Evolutionary conservation across 2,113 vertebrate genomes (phyloP), one percentile per base, ranked within the genome.

Genomic region (Engraulis encrasicolus): DNA sequence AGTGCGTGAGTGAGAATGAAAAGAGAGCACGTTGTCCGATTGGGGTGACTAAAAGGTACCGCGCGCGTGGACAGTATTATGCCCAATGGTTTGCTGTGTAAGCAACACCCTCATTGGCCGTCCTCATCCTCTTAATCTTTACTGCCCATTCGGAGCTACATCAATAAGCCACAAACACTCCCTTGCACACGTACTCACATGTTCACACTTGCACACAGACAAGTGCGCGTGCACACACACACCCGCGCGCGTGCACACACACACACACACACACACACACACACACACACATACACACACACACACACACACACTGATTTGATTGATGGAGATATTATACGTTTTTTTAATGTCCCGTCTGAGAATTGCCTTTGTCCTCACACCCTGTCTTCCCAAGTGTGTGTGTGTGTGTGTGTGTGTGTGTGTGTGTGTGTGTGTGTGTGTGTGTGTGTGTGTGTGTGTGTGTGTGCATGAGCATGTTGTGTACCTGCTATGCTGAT

Each of bases 91-190:
- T n/a, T 89, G 94, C 96, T 96, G 92, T 96, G 96, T 96, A 96
- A 97, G 96, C 95, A 74, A 96, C 95, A 91, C 92, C 88, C 94
- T 92, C 93, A 91, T 92, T 95, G 95, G 94, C 96, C 95, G 97
- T 96, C 95, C 96, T 96, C 95, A 97, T 96, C 95, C 96, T 95
- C 96, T 98, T 98, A 99, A 99, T 97, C 96, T 98, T 97, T 98
- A 96, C 95, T 93, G 95, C 96, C 94, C 95, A 95, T 88, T 20
- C 82, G 87, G 92, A 91, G 92, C 91, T 89, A 93, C 95, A 96
- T 96, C 96, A 96, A 92, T 95, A 87, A 90, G 95, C 95, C 93
- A 94, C 90, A 89, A 45, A 45, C 40, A 45, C 40, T 45, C 40
- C 3, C 40, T 5, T 5, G 9, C 40, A 5, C 40, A 45, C 40